These are phyloP conservation scores for Phortica magna DNA, from an alignment of 2,888 invertebrate genomes.

Conservation along the genomic window DNA sequence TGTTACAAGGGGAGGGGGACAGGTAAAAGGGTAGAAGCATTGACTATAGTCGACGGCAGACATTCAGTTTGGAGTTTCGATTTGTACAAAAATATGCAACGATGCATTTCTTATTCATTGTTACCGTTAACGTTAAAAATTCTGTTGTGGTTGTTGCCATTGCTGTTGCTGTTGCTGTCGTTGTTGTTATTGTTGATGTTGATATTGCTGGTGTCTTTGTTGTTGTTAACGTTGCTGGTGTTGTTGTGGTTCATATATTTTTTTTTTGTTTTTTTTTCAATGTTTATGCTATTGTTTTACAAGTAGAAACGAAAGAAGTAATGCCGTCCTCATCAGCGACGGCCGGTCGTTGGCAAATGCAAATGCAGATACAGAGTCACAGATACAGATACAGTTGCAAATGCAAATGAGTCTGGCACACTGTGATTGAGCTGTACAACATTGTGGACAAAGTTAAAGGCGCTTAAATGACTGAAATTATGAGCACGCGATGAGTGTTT, in stretches of 20 bases:
- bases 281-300: conserved; percentile 57
- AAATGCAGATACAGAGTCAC: neutral
- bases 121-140: neutral
- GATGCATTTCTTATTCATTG: conserved; percentile 28
- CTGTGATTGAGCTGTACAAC: neutral
- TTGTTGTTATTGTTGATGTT: conserved; percentile 45
- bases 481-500: neutral
- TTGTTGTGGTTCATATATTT: conserved; percentile 62
- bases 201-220: conserved; percentile 47
- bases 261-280: conserved; percentile 41
- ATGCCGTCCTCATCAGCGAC: conserved; percentile 32
- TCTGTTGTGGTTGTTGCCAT: neutral
- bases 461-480: neutral
- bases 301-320: conserved; percentile 44
- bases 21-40: neutral
- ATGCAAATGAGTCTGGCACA: neutral
- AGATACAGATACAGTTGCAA: neutral
- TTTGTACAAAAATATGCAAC: conserved; percentile 59
- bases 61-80: conserved; percentile 51
- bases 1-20: too few species aligned
- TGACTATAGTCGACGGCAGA: conserved; percentile 19
- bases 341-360: neutral
- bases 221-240: conserved; percentile 53
- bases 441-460: neutral
- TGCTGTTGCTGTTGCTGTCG: conserved; percentile 34